These are phyloP conservation scores for Columba guinea DNA, from an alignment of 2,797 vertebrate genomes.

Conservation along the genomic window DNA sequence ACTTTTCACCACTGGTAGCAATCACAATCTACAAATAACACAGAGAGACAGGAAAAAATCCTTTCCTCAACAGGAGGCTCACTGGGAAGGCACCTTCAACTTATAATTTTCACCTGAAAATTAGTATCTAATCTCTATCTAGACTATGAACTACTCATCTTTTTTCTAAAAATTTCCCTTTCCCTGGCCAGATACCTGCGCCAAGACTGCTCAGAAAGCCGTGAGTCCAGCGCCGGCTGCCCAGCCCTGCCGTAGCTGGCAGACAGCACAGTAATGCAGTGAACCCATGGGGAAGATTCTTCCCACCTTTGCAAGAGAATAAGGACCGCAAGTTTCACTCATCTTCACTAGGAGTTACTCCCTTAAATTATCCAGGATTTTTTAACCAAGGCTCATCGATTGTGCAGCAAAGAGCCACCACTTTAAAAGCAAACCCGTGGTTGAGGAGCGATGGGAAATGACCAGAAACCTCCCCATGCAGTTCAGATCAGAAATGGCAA, in stretches of 20 bases:
- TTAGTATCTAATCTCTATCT: neutral
- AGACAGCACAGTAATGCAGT: neutral
- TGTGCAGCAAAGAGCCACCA: neutral
- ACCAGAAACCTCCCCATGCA: neutral
- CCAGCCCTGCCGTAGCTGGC: neutral
- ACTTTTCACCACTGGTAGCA: neutral
- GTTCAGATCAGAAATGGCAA: neutral
- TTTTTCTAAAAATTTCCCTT: neutral
- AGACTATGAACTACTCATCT: neutral
- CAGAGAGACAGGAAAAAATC: neutral
- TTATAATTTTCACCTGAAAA: neutral
- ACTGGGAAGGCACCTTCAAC: neutral
- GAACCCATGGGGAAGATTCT: neutral
- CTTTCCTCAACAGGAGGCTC: neutral
- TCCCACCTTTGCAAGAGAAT: neutral
- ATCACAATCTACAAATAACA: neutral
- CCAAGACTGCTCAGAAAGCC: neutral
- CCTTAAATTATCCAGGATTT: neutral
- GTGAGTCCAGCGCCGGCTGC: fast-evolving
- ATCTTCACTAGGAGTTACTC: neutral
- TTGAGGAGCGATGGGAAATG: neutral
- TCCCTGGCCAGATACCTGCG: neutral
- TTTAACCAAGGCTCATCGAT: neutral
- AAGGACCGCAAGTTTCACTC: neutral
- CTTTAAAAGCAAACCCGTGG: neutral